phyloP scores from a whole-genome alignment of 2,888 invertebrate species.

The Eupeodes latifasciatus region DNA sequence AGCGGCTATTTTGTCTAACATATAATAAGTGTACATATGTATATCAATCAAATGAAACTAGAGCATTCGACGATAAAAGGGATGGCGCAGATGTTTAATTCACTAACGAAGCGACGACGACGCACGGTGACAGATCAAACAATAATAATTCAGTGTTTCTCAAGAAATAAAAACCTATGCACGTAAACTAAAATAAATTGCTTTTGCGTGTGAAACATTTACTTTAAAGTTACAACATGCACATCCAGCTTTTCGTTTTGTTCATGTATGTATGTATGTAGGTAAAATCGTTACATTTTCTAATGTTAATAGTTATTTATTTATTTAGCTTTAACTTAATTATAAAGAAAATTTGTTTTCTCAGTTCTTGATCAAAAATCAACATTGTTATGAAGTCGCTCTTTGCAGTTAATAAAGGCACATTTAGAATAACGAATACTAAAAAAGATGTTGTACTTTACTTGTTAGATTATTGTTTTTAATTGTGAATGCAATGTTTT shows the following conservation, averaged over 20 bases:
- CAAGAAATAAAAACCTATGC: neutral
- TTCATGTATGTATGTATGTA: neutral
- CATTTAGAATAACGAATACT: too few species aligned
- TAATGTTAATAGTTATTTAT: too few species aligned
- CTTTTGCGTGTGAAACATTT: conserved; percentile 4
- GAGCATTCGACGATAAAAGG: neutral
- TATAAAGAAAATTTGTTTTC: too few species aligned
- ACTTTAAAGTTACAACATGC: neutral
- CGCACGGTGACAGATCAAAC: neutral
- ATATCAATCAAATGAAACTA: conserved; percentile 11
- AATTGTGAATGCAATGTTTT: too few species aligned
- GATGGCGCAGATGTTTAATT: conserved; percentile 15
- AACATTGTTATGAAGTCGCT: too few species aligned
- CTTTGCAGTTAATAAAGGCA: too few species aligned
- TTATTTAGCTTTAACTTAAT: too few species aligned
- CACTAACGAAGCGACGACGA: neutral
- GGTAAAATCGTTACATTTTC: too few species aligned
- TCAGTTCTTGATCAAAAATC: too few species aligned
- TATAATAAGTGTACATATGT: neutral
- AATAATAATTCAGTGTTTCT: neutral
- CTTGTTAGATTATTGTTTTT: too few species aligned
- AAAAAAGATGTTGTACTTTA: too few species aligned
- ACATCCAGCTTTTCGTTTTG: neutral
- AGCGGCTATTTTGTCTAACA: conserved; percentile 2
- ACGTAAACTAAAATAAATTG: conserved; percentile 14